Base-by-base conservation (phyloP, 2,113 vertebrate genomes). In the Leucosticte australis region DNA sequence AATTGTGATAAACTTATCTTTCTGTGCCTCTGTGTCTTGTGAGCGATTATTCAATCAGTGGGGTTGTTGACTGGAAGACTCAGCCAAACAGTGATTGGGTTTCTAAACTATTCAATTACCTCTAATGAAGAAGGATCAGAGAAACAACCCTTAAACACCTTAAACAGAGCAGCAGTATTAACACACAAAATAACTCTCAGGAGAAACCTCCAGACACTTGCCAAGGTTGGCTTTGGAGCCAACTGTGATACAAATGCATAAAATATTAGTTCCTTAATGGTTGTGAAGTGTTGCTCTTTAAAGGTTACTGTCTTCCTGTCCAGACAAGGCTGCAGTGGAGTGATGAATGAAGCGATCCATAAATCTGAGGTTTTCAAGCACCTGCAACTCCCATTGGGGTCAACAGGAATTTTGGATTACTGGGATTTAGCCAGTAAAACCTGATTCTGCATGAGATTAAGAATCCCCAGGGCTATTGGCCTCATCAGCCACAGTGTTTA, bases 291-390 rank as follows among this genome's bases (percentile, higher is more conserved):
- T 93, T 94, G 83, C 94, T 95, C 83, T 96, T 97, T 93, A 96
- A 95, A 94, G 90, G 92, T 95, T 96, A 94, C 95, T 57, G 88
- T 94, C 95, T 96, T 96, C 86, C 90, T 96, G 88, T 94, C 93
- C 94, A 96, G 95, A 94, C 85, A 71, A 68, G 60, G 86, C 93
- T 90, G 83, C 86, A 90, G 80, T 80, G 89, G 69, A 90, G 71
- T 90, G 80, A 94, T 84, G 85, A 94, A 94, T 83, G 71, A 93
- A 84, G 49, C 3, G 3, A 91, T 85, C 69, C 70, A 47, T 55
- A 7, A 42, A 92, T 77, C 67, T 42, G 65, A 90, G 76, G 46
- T 89, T 94, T 90, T 89, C 64, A 84, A 92, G 88, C 88, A 96
- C 94, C 94, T 94, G 86, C 64, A 96, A 42, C 49, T 96, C 86